Percentiles rank a stretch among this genome's conserved stretches.
Evolutionary conservation across 2,797 vertebrate genomes (phyloP).

Genomic region (Austrolebias charrua): DNA sequence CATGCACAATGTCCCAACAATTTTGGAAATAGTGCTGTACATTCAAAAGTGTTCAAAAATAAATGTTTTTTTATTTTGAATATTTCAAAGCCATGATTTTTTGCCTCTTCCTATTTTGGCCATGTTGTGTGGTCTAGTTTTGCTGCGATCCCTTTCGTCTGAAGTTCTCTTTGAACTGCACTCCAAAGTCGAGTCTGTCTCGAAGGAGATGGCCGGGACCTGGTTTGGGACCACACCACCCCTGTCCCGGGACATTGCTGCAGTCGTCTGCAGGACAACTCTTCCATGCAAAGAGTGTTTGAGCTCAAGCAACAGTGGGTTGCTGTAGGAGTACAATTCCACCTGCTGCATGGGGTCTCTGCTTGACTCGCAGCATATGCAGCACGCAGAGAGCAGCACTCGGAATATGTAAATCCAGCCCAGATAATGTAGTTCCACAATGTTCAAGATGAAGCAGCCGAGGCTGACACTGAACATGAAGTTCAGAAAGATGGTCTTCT

Average conservation of each 20-base stretch:
- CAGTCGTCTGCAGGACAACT: conserved; percentile 67
- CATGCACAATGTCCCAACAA: too few species aligned
- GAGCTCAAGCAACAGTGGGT: conserved; percentile 72
- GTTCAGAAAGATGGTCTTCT: conserved; percentile 79
- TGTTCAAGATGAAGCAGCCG: conserved; percentile 76
- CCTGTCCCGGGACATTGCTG: conserved; percentile 58
- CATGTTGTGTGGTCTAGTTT: conserved; percentile 58
- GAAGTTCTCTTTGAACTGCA: conserved; percentile 65
- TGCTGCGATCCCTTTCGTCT: conserved; percentile 49
- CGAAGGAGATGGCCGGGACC: conserved; percentile 73
- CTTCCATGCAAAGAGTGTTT: conserved; percentile 70
- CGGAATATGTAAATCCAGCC: conserved; percentile 76
- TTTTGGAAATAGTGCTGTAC: too few species aligned
- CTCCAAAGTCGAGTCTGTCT: conserved; percentile 74
- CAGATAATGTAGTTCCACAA: conserved; percentile 74
- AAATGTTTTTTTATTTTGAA: too few species aligned
- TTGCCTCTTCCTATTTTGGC: conserved; percentile 65
- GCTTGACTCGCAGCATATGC: conserved; percentile 58
- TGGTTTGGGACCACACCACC: conserved; percentile 50
- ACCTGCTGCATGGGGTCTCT: conserved; percentile 22
- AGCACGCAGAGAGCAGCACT: conserved; percentile 68
- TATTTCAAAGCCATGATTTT: conserved; percentile 76
- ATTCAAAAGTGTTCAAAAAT: conserved; percentile 10
- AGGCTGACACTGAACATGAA: conserved; percentile 76
- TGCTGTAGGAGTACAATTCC: conserved; percentile 58